phyloP scores from a whole-genome alignment of 1,140 invertebrate species.

The Drosophila sp. region DNA sequence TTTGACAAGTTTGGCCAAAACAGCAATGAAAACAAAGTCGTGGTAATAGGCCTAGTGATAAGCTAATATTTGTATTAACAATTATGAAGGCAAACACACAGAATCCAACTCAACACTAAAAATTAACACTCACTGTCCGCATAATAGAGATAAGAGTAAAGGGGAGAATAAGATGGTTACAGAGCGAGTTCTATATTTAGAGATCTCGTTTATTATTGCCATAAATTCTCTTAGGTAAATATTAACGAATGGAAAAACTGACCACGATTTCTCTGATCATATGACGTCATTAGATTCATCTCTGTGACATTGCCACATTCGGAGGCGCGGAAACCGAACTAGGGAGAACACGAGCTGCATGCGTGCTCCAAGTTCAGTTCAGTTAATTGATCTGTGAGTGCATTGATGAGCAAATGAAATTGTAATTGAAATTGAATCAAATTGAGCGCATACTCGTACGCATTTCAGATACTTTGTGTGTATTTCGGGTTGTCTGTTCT shows the following conservation, averaged over 20 bases:
- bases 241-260: not conserved
- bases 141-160: not conserved
- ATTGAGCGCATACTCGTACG: conserved; percentile 27
- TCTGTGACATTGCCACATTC: conserved; percentile 4
- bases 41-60: conserved; percentile 17
- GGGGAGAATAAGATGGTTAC: not conserved
- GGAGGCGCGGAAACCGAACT: conserved; percentile 10
- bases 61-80: conserved; percentile 14
- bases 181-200: conserved; percentile 7
- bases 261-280: not conserved
- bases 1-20: conserved; percentile 6
- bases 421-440: conserved; percentile 27
- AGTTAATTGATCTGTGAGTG: conserved; percentile 57
- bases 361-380: conserved; percentile 46
- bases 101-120: not conserved
- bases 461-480: conserved; percentile 21
- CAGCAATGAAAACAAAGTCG: too few species aligned
- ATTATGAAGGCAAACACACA: conserved; percentile 12
- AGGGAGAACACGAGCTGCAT: conserved; percentile 54
- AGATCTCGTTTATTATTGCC: conserved; percentile 8
- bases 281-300: conserved; percentile 2
- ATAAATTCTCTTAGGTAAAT: conserved; percentile 7
- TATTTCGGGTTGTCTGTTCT: conserved; percentile 18
- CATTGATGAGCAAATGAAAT: conserved; percentile 28
- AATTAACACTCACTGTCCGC: conserved; percentile 4